phyloP scores from a whole-genome alignment of 2,888 invertebrate species.

The Lissonota sp. region DNA sequence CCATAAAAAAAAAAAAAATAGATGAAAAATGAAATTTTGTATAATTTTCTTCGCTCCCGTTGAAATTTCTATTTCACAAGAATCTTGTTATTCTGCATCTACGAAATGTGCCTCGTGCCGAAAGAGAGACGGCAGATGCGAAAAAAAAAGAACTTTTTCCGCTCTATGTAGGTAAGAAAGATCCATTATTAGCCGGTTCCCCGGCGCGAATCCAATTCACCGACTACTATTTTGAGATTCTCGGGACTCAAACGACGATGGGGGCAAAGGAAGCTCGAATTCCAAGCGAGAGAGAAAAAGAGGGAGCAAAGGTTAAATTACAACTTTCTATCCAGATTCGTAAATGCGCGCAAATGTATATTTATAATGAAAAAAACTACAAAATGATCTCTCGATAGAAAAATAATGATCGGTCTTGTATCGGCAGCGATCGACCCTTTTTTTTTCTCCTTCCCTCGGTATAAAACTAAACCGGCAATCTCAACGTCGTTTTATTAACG shows the following conservation, averaged over 20 bases:
- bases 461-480: conserved; percentile 47
- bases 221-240: conserved; percentile 49
- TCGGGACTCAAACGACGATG: not conserved
- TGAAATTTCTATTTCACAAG: conserved; percentile 29
- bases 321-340: conserved; percentile 36
- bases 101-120: conserved; percentile 26
- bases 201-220: conserved; percentile 34
- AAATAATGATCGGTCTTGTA: conserved; percentile 51
- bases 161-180: conserved; percentile 28
- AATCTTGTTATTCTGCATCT: conserved; percentile 33
- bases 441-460: conserved; percentile 10
- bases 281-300: too few relatives aligned
- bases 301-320: conserved; percentile 53
- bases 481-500: conserved; percentile 18
- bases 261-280: conserved; percentile 2
- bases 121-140: conserved; percentile 2
- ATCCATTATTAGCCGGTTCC: conserved; percentile 55
- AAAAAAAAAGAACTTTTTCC: not conserved
- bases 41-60: not conserved
- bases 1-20: conserved; percentile 25
- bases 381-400: conserved; percentile 27
- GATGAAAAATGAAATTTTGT: conserved; percentile 48
- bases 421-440: conserved; percentile 10
- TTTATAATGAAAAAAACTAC: too few relatives aligned
- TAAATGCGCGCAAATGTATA: conserved; percentile 8